These are phyloP conservation scores for Gouania willdenowi DNA, from an alignment of 2,797 vertebrate species.

Conservation along the genomic window DNA sequence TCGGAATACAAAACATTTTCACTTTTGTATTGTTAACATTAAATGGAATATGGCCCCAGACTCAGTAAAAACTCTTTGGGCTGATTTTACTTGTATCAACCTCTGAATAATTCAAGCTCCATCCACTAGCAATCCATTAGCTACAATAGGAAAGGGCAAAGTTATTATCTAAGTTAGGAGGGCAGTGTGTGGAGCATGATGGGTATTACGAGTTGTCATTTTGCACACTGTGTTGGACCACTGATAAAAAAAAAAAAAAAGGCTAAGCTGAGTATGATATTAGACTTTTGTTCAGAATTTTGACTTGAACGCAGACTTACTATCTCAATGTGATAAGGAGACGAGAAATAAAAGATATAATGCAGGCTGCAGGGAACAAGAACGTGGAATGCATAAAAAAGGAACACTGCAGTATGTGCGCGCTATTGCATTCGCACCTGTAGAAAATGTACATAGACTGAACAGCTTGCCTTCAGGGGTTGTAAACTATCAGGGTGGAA, in stretches of 20 bases:
- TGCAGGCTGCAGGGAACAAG: neutral
- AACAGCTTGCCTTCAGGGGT: constrained; percentile 10
- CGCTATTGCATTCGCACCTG: no score
- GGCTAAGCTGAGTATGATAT: constrained; percentile 6
- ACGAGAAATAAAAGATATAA: neutral
- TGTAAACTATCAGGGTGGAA: constrained; percentile 26
- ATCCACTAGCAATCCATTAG: constrained; percentile 32
- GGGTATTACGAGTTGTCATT: constrained; percentile 8
- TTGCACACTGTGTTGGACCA: neutral
- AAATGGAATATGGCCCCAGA: no score
- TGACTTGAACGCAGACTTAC: neutral
- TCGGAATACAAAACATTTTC: no score
- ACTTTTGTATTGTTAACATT: no score
- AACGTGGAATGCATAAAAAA: no score
- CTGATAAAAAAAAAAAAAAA: constrained; percentile 26
- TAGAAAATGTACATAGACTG: no score
- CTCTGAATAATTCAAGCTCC: constrained; percentile 62
- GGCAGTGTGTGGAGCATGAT: constrained; percentile 19
- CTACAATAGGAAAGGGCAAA: constrained; percentile 9
- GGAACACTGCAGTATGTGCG: neutral
- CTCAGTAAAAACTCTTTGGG: no score
- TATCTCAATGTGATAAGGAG: constrained; percentile 6
- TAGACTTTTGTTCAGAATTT: constrained; percentile 17
- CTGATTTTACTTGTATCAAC: constrained; percentile 45
- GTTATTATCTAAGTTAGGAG: constrained; percentile 31